Conservation (phyloP, 92 coral and sea anemone genomes). For the Micromussa lordhowensis region DNA sequence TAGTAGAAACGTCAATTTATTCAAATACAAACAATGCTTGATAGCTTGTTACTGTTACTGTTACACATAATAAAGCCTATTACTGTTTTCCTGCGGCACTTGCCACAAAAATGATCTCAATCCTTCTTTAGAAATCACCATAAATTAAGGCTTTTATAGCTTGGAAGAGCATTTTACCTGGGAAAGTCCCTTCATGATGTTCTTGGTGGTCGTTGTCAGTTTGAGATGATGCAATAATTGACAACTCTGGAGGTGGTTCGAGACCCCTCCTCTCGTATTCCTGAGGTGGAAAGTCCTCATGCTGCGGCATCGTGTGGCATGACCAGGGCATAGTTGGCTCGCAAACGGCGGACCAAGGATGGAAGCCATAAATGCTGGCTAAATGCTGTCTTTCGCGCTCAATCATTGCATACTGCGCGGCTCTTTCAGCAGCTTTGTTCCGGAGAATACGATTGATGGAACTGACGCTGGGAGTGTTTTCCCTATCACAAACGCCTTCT, state of each 20-base stretch:
- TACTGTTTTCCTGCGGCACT: no score
- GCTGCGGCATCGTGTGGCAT: constrained; percentile 61
- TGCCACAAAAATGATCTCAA: no score
- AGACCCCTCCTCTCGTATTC: constrained; percentile 68
- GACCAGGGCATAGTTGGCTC: constrained; percentile 83
- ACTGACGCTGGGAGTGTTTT: constrained; percentile 97
- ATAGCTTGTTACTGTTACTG: no score
- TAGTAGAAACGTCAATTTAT: no score
- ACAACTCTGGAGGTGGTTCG: constrained; percentile 54
- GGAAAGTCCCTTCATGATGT: constrained; percentile 21
- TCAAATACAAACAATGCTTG: no score
- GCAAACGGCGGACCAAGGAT: constrained; percentile 84
- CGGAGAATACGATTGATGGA: constrained; percentile 97
- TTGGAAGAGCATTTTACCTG: neutral
- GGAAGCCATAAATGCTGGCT: constrained; percentile 93
- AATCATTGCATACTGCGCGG: constrained; percentile 99
- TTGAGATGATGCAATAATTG: constrained; percentile 59
- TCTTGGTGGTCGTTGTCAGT: constrained; percentile 35
- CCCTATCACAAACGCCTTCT: constrained; percentile 97
- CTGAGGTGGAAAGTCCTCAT: constrained; percentile 55
- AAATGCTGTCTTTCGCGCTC: constrained; percentile 97
- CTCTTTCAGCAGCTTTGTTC: constrained; percentile 98
- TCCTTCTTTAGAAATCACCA: no score
- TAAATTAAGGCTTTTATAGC: neutral
- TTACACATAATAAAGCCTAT: no score